phyloP scores from a whole-genome alignment of 2,113 vertebrate genomes.

The Aepyceros melampus region DNA sequence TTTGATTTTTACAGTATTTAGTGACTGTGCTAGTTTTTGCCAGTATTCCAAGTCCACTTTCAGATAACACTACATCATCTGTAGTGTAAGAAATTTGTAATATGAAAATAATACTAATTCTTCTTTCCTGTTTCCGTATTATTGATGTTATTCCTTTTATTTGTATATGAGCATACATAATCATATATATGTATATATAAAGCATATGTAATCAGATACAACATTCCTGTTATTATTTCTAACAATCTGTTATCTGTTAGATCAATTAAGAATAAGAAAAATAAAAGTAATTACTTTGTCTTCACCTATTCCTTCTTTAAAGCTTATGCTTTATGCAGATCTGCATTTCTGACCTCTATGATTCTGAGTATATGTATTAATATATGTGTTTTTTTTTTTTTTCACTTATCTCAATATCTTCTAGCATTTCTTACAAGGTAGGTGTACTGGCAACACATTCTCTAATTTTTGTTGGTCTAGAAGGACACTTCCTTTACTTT shows the following conservation, averaged over 20 bases:
- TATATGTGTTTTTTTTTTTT: background rate
- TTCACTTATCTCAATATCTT: background rate
- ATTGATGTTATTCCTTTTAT: background rate
- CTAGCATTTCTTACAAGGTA: background rate
- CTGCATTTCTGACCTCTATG: background rate
- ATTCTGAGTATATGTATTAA: background rate
- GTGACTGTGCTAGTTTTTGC: background rate
- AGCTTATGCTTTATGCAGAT: background rate
- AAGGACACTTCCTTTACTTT: background rate
- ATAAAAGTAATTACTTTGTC: background rate
- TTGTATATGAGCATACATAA: background rate
- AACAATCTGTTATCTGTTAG: background rate
- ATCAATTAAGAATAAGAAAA: background rate
- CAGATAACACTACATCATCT: background rate
- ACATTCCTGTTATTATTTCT: background rate
- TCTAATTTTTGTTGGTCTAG: background rate
- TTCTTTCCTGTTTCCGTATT: background rate
- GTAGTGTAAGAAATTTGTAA: background rate
- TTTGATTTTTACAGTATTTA: background rate
- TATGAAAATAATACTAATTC: background rate
- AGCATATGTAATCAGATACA: background rate
- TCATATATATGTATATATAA: background rate
- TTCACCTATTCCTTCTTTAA: background rate
- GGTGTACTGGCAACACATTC: background rate
- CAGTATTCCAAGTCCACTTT: background rate